Conservation (phyloP, 1,140 invertebrate genomes). For the Druon quercuslanigerum region DNA sequence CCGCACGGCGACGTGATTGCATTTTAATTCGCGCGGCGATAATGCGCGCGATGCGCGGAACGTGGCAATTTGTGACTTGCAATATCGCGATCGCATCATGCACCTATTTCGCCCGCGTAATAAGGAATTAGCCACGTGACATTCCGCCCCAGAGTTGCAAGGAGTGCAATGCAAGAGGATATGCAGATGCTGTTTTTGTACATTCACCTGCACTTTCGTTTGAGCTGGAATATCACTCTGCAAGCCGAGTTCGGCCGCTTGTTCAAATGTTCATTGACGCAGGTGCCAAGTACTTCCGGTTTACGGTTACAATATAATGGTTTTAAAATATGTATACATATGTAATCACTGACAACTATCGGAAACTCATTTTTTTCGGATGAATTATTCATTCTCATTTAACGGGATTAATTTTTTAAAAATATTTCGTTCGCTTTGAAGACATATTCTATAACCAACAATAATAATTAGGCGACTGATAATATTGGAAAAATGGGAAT, state of each 20-base stretch:
- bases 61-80: constrained; percentile 57
- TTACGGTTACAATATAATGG: background rate
- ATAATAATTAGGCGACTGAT: too few relatives aligned
- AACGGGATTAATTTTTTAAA: too few relatives aligned
- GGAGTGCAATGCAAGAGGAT: background rate
- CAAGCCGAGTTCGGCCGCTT: background rate
- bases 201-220: constrained; percentile 24
- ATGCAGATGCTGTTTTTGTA: constrained; percentile 18
- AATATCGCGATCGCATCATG: constrained; percentile 55
- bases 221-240: background rate
- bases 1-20: constrained; percentile 55
- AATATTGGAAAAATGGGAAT: too few relatives aligned
- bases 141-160: constrained; percentile 46
- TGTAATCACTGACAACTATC: background rate
- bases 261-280: background rate
- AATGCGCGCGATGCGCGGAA: constrained; percentile 56
- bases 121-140: constrained; percentile 58
- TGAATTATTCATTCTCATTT: too few relatives aligned
- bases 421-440: too few relatives aligned
- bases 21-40: constrained; percentile 61
- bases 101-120: constrained; percentile 50
- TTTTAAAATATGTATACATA: background rate
- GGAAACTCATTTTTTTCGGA: too few relatives aligned
- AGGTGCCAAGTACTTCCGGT: constrained; percentile 18
- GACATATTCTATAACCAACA: too few relatives aligned